Conservation (phyloP, 2,797 vertebrate species). For the Margarornis squamiger region DNA sequence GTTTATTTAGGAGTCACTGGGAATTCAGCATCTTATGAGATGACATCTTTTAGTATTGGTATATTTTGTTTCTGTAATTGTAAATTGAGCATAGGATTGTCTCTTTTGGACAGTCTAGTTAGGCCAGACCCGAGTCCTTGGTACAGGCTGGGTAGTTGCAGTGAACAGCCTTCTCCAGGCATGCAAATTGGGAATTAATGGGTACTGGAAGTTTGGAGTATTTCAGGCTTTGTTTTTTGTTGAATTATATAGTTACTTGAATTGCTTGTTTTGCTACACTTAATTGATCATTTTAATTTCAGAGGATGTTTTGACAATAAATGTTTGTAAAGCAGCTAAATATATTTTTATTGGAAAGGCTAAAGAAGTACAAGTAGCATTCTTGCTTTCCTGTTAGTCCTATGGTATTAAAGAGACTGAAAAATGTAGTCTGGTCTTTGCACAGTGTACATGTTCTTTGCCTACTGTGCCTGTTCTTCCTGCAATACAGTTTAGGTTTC, state of each 20-base stretch:
- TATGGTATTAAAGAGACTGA: not conserved
- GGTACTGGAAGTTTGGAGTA: not conserved
- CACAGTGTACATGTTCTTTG: not conserved
- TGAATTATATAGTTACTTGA: not conserved
- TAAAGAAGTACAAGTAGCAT: not conserved
- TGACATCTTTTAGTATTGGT: not conserved
- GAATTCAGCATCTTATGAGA: not conserved
- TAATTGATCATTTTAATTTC: constrained; percentile 9
- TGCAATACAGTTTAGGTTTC: not conserved
- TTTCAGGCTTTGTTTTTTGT: constrained; percentile 6
- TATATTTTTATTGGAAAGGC: not conserved
- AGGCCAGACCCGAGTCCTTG: not conserved
- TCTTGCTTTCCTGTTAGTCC: not conserved
- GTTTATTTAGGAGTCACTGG: not conserved
- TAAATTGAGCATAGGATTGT: not conserved
- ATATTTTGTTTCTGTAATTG: not conserved
- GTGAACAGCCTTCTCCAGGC: not conserved
- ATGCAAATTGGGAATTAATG: not conserved
- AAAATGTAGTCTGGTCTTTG: not conserved
- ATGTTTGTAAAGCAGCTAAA: not conserved
- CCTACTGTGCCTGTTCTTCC: not conserved
- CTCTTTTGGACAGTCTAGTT: not conserved
- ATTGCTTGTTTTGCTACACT: not conserved
- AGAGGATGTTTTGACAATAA: not conserved
- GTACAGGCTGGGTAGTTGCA: not conserved